Evolutionary conservation across 2,888 invertebrate species (phyloP).

Genomic region (Oscheius sp.): DNA sequence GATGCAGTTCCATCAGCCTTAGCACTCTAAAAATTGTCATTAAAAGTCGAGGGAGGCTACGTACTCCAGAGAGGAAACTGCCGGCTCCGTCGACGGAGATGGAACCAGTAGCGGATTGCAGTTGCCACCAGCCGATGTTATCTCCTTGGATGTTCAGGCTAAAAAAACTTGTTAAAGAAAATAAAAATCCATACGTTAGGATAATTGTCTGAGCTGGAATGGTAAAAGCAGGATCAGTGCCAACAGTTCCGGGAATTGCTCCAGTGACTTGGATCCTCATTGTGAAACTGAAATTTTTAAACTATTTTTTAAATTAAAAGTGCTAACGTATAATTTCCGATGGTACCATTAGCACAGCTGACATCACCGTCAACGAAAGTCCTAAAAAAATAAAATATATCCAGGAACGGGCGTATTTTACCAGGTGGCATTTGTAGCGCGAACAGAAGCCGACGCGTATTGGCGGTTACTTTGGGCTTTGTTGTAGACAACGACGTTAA

Average conservation of each 20-base stretch:
- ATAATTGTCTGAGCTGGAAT: constrained; percentile 36
- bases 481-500: constrained; percentile 48
- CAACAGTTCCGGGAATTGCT: constrained; percentile 36
- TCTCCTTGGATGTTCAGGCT: constrained; percentile 51
- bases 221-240: constrained; percentile 28
- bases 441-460: constrained; percentile 38
- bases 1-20: too few relatives aligned
- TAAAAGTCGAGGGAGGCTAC: too few relatives aligned
- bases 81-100: neutral
- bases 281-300: constrained; percentile 37
- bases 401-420: neutral
- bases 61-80: too few relatives aligned
- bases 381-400: constrained; percentile 7
- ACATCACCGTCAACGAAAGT: constrained; percentile 33
- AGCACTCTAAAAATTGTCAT: too few relatives aligned
- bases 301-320: neutral
- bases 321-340: constrained; percentile 43
- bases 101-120: constrained; percentile 41
- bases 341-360: constrained; percentile 36
- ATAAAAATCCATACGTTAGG: constrained; percentile 34
- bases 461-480: neutral
- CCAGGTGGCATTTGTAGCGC: constrained; percentile 38
- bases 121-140: constrained; percentile 49
- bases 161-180: constrained; percentile 2
- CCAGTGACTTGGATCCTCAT: constrained; percentile 15